A percentile compares a stretch with the other conserved stretches of the same genome.
Conservation (phyloP, 2,797 vertebrate genomes). For the Pelochelys cantorii region DNA sequence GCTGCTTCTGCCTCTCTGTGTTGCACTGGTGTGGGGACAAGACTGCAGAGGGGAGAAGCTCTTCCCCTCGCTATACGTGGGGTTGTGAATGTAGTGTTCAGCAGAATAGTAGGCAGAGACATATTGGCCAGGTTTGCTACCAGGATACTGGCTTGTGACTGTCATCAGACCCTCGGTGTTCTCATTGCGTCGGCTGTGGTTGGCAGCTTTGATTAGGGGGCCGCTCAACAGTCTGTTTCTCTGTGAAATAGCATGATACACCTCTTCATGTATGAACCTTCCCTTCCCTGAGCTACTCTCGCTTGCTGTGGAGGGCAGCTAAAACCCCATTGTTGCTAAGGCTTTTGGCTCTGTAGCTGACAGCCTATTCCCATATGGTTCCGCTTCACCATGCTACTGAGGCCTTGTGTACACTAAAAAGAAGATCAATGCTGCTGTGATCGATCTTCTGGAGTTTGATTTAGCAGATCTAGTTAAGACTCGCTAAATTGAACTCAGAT, state of each 20-base stretch:
- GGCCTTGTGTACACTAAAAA: too few species aligned
- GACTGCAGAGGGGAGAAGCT: background rate
- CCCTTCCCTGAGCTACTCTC: background rate
- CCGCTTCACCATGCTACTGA: background rate
- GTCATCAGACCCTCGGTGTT: background rate
- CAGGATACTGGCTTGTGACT: background rate
- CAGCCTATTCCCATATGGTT: rapidly evolving
- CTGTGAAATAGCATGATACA: background rate
- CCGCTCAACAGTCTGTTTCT: background rate
- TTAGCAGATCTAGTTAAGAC: too few species aligned
- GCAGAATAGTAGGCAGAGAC: background rate
- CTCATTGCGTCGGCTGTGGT: background rate
- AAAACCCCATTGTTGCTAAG: too few species aligned
- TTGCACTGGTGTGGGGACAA: rapidly evolving
- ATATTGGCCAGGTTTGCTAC: background rate
- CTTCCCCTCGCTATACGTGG: background rate
- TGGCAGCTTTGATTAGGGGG: background rate
- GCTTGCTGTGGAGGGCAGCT: background rate
- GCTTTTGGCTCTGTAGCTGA: background rate
- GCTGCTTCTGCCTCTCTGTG: background rate
- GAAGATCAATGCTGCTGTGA: too few species aligned
- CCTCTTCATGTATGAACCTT: background rate
- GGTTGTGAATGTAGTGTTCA: rapidly evolving
- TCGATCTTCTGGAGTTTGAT: too few species aligned
- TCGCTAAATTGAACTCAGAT: too few species aligned